A percentile compares a stretch with the other conserved stretches of the same genome.
Evolutionary conservation across 2,113 vertebrate species (phyloP).

Genomic region (Copsychus sechellarum): DNA sequence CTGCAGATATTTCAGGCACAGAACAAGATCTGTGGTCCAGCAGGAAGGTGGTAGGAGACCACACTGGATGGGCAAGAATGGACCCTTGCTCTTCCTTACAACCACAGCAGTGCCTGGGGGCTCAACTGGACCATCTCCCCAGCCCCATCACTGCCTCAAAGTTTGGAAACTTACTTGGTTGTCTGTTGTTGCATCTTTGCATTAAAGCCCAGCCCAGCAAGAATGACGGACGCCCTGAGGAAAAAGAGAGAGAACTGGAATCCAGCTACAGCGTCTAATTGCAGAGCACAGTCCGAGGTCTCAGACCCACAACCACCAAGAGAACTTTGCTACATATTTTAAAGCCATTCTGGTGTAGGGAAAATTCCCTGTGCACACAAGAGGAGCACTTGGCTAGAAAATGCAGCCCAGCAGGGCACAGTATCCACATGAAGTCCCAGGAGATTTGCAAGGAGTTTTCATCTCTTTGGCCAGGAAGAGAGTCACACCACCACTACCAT

Average conservation of each 20-base stretch:
- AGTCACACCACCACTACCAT: background rate
- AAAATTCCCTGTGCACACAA: background rate
- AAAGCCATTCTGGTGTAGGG: background rate
- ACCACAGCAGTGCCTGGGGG: background rate
- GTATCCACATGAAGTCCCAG: background rate
- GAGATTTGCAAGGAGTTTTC: background rate
- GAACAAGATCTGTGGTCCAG: background rate
- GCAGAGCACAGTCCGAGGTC: background rate
- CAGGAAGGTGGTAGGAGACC: background rate
- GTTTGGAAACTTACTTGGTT: conserved; percentile 84
- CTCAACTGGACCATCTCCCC: background rate
- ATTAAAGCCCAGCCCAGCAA: conserved; percentile 93
- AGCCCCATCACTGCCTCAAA: background rate
- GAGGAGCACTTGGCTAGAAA: background rate
- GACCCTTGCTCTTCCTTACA: background rate
- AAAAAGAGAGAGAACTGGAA: conserved; percentile 11
- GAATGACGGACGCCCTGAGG: conserved; percentile 90
- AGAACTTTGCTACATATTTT: background rate
- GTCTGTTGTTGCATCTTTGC: conserved; percentile 92
- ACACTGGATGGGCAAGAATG: background rate
- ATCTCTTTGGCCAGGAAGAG: background rate
- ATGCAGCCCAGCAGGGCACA: background rate
- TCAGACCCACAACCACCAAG: background rate
- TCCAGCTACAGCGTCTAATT: background rate
- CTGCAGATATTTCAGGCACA: background rate